Conservation (phyloP, 2,888 invertebrate species). For the Anarsia innoxiella region DNA sequence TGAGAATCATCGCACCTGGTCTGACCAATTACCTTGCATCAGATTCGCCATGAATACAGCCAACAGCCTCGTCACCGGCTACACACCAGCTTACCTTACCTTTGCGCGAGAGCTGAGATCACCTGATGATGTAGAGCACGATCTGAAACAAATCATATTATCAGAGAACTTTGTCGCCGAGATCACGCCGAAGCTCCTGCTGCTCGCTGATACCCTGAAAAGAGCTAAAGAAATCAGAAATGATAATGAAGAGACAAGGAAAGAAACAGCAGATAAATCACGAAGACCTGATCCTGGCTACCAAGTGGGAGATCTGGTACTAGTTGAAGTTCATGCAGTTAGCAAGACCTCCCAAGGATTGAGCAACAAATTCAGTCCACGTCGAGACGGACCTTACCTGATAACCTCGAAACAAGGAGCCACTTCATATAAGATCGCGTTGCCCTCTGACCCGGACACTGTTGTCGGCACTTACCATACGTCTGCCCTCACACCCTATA, state of each 20-base stretch:
- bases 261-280: conserved; percentile 5
- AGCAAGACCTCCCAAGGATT: conserved; percentile 9
- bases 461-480: conserved; percentile 18
- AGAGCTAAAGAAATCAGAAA: conserved; percentile 12
- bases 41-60: conserved; percentile 18
- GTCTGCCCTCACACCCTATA: conserved; percentile 15
- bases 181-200: conserved; percentile 18
- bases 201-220: conserved; percentile 7
- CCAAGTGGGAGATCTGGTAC: conserved; percentile 11
- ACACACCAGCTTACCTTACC: conserved; percentile 31
- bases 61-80: conserved; percentile 18
- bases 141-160: conserved; percentile 24
- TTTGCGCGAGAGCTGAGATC: conserved; percentile 37
- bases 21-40: conserved; percentile 12
- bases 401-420: conserved; percentile 1
- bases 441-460: conserved; percentile 1
- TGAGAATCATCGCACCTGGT: conserved; percentile 22
- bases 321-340: conserved; percentile 4
- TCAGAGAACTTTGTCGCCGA: conserved; percentile 29
- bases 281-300: conserved; percentile 6
- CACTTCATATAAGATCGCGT: not conserved
- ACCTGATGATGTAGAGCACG: conserved; percentile 27
- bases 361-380: conserved; percentile 7
- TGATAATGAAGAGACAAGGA: conserved; percentile 9
- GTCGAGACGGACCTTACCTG: conserved; percentile 12